Conservation (phyloP, 2,113 vertebrate genomes). For the Anhinga anhinga region DNA sequence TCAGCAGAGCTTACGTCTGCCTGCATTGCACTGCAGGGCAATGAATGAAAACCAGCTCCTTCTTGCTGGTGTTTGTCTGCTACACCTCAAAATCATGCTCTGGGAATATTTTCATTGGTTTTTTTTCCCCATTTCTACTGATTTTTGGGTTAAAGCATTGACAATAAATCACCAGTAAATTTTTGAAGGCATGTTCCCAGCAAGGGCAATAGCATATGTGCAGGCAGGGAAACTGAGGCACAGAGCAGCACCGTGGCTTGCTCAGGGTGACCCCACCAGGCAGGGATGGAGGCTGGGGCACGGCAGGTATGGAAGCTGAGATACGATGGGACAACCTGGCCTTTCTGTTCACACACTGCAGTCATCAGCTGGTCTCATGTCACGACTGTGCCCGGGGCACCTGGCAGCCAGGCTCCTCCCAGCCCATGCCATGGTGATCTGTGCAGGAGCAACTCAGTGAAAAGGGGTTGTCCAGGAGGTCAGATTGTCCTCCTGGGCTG, state of each 20-base stretch:
- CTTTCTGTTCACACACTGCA: not conserved
- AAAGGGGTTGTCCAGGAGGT: not conserved
- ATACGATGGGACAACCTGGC: rapidly evolving
- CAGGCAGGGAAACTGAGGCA: not conserved
- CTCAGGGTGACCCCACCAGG: not conserved
- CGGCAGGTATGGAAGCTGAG: not conserved
- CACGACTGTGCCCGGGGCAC: not conserved
- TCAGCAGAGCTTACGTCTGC: not conserved
- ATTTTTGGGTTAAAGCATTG: not conserved
- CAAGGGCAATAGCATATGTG: not conserved
- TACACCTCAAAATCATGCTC: not conserved
- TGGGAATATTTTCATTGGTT: not conserved
- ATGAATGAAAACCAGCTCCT: not conserved
- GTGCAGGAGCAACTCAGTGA: not conserved
- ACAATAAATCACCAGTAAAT: not conserved
- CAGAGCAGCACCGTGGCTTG: rapidly evolving
- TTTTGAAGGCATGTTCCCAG: not conserved
- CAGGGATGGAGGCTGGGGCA: not conserved
- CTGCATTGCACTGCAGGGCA: rapidly evolving
- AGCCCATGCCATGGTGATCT: not conserved
- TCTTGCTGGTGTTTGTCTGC: not conserved
- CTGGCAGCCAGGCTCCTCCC: not conserved
- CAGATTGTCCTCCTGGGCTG: not conserved
- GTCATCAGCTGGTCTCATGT: not conserved
- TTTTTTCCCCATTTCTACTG: not conserved